A percentile compares a stretch with the other conserved stretches of the same genome.
Evolutionary conservation across 2,113 vertebrate species (phyloP).

Genomic region (Lepus europaeus): DNA sequence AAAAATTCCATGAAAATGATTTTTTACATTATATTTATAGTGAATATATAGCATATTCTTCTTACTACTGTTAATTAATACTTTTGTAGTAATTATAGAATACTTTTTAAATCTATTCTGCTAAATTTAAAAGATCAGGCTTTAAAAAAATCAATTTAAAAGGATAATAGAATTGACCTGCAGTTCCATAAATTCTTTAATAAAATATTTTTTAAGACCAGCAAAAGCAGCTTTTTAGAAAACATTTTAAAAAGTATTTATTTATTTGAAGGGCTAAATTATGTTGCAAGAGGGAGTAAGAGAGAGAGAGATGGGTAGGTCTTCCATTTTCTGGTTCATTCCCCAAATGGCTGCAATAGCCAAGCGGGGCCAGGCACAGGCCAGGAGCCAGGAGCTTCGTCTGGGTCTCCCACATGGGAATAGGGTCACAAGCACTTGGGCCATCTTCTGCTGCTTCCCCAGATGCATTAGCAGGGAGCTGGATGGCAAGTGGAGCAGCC

Average conservation of each 20-base stretch:
- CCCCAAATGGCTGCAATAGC: too few relatives aligned
- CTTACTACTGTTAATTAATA: conserved; percentile 89
- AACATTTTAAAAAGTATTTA: conserved; percentile 56
- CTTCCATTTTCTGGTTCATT: too few relatives aligned
- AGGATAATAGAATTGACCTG: conserved; percentile 86
- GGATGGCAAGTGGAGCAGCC: too few relatives aligned
- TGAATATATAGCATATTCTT: conserved; percentile 85
- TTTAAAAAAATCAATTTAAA: conserved; percentile 87
- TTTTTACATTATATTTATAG: conserved; percentile 88
- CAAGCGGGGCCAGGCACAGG: too few relatives aligned
- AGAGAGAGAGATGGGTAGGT: too few relatives aligned
- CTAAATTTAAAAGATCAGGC: conserved; percentile 86
- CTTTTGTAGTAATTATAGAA: conserved; percentile 89
- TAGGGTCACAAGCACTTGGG: too few relatives aligned
- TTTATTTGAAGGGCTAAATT: too few relatives aligned
- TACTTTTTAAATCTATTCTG: conserved; percentile 89
- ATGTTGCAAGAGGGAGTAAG: too few relatives aligned
- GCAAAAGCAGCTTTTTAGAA: conserved; percentile 77
- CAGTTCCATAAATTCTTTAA: conserved; percentile 85
- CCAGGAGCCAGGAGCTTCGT: too few relatives aligned
- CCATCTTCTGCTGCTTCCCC: too few relatives aligned
- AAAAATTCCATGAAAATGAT: conserved; percentile 87
- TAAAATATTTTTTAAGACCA: conserved; percentile 77
- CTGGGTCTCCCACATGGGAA: too few relatives aligned
- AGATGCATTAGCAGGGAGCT: too few relatives aligned